Evolutionary conservation across 2,113 vertebrate genomes (phyloP), one percentile per base, ranked within the genome.

Genomic region (Tragulus kanchil): DNA sequence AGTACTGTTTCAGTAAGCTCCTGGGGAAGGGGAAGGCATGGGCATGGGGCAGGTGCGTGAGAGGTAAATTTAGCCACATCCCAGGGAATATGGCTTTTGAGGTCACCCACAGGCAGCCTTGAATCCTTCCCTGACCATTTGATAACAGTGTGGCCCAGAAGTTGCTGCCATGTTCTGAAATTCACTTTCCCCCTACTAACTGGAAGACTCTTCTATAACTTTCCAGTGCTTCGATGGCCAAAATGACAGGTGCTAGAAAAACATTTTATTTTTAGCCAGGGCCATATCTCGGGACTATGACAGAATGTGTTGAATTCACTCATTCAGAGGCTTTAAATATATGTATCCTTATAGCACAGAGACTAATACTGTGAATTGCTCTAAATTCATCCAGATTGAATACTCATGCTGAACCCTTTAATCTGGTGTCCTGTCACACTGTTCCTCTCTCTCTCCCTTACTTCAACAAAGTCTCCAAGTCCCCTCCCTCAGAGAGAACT

Each of bases 1-100:
- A 96, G 26, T 11, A 91, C 36, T 98, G 97, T 85, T 97, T 97
- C 2, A 78, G 97, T 98, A 93, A 97, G 97, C 8, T 62, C n/a
- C 62, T 11, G 42, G n/a, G 36, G 1, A 48, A 1, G 12, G 28
- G 64, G 81, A 28, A 45, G 73, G 19, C 31, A 1, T 0, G 54
- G 73, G 19, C 31, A 1, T 0, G 54, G 56, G 50, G 15, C 36
- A 48, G 7, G 42, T 15, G 3, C 4, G 1, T 11, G 48, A 13
- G 82, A 12, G 54, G 8, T 21, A 36, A 36, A 26, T 75, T 17
- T 58, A 54, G 12, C 52, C 1, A 0, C 14, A 61, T 21, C 77
- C 77, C 62, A 6, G 12, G 8, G 42, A 52, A 56, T 9, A 6
- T 1, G 23, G 45, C 36, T 50, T 56, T 59, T 1, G 48, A 26